Conservation (phyloP, 2,888 invertebrate species). For the Sphaeridia pumilis region DNA sequence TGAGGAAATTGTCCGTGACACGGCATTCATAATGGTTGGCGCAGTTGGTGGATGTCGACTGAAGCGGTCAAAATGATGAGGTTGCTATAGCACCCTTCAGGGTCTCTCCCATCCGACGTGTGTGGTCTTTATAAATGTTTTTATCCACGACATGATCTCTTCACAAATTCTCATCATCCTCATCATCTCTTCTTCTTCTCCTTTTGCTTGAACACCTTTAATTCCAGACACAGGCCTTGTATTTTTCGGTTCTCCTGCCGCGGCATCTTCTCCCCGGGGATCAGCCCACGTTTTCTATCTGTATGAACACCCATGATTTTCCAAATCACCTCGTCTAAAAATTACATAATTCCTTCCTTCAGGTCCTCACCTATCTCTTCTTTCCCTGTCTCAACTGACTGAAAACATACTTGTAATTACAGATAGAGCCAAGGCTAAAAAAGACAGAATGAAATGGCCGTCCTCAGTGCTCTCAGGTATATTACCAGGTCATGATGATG, state of each 20-base stretch:
- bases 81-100: constrained; percentile 31
- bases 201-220: constrained; percentile 1
- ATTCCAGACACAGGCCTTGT: too few relatives aligned
- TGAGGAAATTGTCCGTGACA: not conserved
- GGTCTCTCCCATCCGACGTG: constrained; percentile 27
- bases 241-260: not conserved
- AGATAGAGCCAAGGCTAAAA: too few relatives aligned
- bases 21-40: not conserved
- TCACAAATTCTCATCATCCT: not conserved
- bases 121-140: constrained; percentile 28
- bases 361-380: not conserved
- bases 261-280: not conserved
- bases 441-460: too few relatives aligned
- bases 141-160: constrained; percentile 5
- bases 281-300: not conserved
- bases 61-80: too few relatives aligned
- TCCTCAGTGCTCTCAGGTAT: too few relatives aligned
- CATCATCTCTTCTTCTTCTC: constrained; percentile 1
- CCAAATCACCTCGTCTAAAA: constrained; percentile 15
- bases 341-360: not conserved
- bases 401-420: too few relatives aligned
- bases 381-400: too few relatives aligned
- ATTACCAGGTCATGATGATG: constrained; percentile 1
- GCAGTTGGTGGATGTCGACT: too few relatives aligned
- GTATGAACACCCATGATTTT: constrained; percentile 20